phyloP scores from a whole-genome alignment of 64 coral and sea anemone species.

The Exaiptasia diaphana region DNA sequence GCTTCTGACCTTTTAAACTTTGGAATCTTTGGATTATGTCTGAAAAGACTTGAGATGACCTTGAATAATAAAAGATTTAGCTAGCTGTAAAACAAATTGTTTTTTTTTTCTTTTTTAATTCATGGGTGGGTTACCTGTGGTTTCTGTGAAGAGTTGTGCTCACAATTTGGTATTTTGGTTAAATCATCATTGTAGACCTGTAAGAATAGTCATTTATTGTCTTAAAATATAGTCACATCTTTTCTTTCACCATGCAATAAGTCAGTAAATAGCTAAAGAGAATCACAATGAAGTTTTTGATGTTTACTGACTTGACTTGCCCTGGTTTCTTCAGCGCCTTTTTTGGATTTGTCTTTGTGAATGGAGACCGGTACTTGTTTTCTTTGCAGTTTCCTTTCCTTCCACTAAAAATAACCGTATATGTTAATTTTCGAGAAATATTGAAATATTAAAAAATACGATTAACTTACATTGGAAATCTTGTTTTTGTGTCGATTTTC shows the following conservation, averaged over 20 bases:
- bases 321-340: too few species aligned
- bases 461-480: not conserved
- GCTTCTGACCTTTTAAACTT: not conserved
- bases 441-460: not conserved
- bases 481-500: not conserved
- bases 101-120: not conserved
- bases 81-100: not conserved
- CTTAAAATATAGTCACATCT: too few species aligned
- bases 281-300: too few species aligned
- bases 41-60: conserved; percentile 71
- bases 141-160: too few species aligned
- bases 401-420: conserved; percentile 27
- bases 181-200: not conserved
- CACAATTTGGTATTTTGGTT: not conserved
- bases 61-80: not conserved
- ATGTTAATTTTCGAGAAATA: not conserved
- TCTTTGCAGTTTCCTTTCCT: conserved; percentile 34
- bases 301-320: too few species aligned
- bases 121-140: not conserved
- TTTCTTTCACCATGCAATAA: too few species aligned
- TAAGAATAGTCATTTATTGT: too few species aligned
- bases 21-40: conserved; percentile 58
- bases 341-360: too few species aligned
- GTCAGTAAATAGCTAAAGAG: too few species aligned
- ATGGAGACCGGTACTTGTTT: too few species aligned